Conservation (phyloP, 2,113 vertebrate species). For the Tenebrosternarchus preto region DNA sequence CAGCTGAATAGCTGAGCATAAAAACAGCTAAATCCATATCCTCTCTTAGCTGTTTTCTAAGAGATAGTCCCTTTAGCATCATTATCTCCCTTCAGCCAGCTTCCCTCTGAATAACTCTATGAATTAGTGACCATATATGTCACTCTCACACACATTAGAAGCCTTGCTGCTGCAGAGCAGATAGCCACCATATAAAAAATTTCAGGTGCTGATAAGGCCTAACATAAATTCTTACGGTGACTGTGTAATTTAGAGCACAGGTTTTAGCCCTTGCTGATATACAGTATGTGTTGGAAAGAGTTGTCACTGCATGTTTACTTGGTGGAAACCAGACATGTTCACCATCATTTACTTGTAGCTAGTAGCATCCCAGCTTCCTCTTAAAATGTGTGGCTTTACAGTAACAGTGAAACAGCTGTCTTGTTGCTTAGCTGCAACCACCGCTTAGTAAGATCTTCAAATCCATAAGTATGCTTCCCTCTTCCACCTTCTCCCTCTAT, state of each 20-base stretch:
- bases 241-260: slow-evolving; percentile 42
- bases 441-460: slow-evolving; percentile 18
- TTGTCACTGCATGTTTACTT: slow-evolving; percentile 14
- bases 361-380: background rate
- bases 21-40: background rate
- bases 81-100: slow-evolving; percentile 42
- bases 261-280: slow-evolving; percentile 33
- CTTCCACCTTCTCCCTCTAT: slow-evolving; percentile 19
- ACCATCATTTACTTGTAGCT: slow-evolving; percentile 17
- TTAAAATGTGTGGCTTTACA: slow-evolving; percentile 24
- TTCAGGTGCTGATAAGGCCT: slow-evolving; percentile 36
- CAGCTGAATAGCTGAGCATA: background rate
- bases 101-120: slow-evolving; percentile 27
- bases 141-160: slow-evolving; percentile 27
- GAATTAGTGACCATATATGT: slow-evolving; percentile 46
- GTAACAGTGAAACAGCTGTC: slow-evolving; percentile 7
- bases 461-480: slow-evolving; percentile 23
- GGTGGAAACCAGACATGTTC: slow-evolving; percentile 27
- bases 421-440: background rate
- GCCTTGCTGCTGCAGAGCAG: slow-evolving; percentile 31
- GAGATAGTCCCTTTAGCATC: slow-evolving; percentile 17
- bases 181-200: slow-evolving; percentile 53
- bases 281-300: slow-evolving; percentile 29
- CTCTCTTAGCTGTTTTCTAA: background rate
- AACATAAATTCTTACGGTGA: slow-evolving; percentile 53